Conservation (phyloP, 2,113 vertebrate genomes). For the Paratilapia polleni region DNA sequence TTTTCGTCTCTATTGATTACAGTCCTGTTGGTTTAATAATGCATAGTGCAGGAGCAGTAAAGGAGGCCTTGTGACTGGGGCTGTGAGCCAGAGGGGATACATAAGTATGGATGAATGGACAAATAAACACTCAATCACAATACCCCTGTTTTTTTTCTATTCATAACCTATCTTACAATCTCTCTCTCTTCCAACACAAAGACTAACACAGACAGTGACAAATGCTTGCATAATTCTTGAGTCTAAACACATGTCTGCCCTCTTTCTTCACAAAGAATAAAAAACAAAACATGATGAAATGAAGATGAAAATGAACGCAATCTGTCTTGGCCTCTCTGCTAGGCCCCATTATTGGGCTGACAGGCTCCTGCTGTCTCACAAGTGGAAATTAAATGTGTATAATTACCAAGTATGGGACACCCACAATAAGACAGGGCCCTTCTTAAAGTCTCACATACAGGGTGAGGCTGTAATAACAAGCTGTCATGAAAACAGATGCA, state of each 20-base stretch:
- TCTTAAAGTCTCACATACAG: conserved; percentile 53
- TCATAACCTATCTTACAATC: conserved; percentile 28
- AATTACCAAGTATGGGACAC: conserved; percentile 60
- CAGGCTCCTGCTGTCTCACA: conserved; percentile 39
- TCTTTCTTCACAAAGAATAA: conserved; percentile 8
- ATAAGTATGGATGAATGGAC: conserved; percentile 20
- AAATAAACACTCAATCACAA: conserved; percentile 35
- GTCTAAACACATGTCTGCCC: conserved; percentile 23
- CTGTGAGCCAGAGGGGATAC: conserved; percentile 31
- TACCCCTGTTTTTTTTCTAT: conserved; percentile 5
- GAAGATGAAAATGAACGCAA: conserved; percentile 16
- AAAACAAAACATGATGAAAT: conserved; percentile 5
- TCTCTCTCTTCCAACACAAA: conserved; percentile 14
- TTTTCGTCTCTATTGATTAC: conserved; percentile 55
- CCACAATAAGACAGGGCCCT: conserved; percentile 48
- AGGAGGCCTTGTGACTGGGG: conserved; percentile 1
- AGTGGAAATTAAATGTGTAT: conserved; percentile 56
- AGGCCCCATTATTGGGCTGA: conserved; percentile 23
- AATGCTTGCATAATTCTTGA: conserved; percentile 27
- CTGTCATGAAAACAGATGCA: conserved; percentile 50
- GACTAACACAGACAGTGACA: conserved; percentile 31
- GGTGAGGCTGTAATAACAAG: conserved; percentile 65
- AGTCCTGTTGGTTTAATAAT: conserved; percentile 60
- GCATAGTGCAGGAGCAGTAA: conserved; percentile 34
- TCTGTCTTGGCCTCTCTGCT: conserved; percentile 26